These are phyloP conservation scores for Emydoidea blandingii DNA, from an alignment of 2,797 vertebrate genomes.

Conservation along the genomic window DNA sequence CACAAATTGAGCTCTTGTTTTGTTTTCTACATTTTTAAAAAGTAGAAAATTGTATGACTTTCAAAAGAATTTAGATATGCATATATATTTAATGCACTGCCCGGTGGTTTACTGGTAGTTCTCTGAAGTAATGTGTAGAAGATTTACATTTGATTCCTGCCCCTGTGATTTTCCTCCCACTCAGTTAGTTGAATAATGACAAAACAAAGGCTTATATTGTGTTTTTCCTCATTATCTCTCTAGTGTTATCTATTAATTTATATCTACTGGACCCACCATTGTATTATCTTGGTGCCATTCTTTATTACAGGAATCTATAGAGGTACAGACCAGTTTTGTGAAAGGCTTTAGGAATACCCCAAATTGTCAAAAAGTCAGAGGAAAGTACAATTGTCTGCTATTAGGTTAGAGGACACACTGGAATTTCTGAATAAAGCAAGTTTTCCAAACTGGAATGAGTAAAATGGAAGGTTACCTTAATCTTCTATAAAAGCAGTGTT, in stretches of 20 bases:
- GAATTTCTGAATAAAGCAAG: not conserved
- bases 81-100: not conserved
- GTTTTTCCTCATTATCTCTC: not conserved
- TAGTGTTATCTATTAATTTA: not conserved
- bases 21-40: not conserved
- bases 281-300: not conserved
- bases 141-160: not conserved
- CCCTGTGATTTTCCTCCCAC: not conserved
- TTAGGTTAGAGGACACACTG: not conserved
- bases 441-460: not conserved
- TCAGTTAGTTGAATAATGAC: not conserved
- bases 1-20: not conserved
- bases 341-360: not conserved
- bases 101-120: not conserved
- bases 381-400: not conserved
- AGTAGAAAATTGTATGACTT: not conserved
- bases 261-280: not conserved
- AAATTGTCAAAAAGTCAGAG: not conserved
- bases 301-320: not conserved
- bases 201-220: not conserved
- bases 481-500: not conserved
- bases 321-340: not conserved
- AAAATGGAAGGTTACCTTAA: not conserved
- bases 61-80: not conserved
- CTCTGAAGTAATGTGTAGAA: not conserved